A percentile compares a stretch with the other conserved stretches of the same genome.
These are phyloP conservation scores for Belonocnema kinseyi DNA, from an alignment of 1,140 invertebrate genomes.

Conservation along the genomic window DNA sequence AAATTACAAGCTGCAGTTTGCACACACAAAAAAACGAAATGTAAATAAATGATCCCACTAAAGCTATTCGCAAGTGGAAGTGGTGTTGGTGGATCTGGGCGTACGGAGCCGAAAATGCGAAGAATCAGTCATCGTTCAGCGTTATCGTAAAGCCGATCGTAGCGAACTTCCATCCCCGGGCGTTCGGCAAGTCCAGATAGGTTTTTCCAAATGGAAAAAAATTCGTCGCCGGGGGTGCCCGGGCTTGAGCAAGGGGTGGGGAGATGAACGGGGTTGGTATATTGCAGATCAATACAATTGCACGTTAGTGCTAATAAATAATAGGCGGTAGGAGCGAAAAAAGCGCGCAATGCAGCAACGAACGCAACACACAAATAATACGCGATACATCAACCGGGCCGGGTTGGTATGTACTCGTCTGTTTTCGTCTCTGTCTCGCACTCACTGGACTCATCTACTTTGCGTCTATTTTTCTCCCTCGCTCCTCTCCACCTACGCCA, in stretches of 20 bases:
- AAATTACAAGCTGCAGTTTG: background rate
- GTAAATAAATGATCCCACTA: constrained; percentile 15
- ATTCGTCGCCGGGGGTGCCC: constrained; percentile 69
- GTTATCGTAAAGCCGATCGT: constrained; percentile 68
- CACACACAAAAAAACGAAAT: background rate
- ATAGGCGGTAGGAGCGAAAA: constrained; percentile 76
- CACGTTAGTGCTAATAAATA: constrained; percentile 77
- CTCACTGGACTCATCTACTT: constrained; percentile 59
- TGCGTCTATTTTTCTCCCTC: constrained; percentile 49
- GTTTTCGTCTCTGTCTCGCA: constrained; percentile 55
- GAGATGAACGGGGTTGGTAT: constrained; percentile 68
- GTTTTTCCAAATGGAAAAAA: constrained; percentile 75
- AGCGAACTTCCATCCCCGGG: constrained; percentile 69
- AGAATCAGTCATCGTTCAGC: constrained; percentile 71
- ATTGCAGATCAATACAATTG: constrained; percentile 77
- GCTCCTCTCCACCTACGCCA: constrained; percentile 55
- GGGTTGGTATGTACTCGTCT: constrained; percentile 67
- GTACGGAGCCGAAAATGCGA: constrained; percentile 40
- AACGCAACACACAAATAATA: constrained; percentile 76
- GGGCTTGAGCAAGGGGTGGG: constrained; percentile 45
- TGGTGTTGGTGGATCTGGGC: background rate
- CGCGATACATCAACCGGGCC: constrained; percentile 74
- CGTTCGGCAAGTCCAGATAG: constrained; percentile 72
- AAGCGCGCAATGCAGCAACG: constrained; percentile 75
- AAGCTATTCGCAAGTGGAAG: constrained; percentile 12